Base-by-base conservation (phyloP, 2,113 vertebrate species). In the Dipodomys spectabilis region DNA sequence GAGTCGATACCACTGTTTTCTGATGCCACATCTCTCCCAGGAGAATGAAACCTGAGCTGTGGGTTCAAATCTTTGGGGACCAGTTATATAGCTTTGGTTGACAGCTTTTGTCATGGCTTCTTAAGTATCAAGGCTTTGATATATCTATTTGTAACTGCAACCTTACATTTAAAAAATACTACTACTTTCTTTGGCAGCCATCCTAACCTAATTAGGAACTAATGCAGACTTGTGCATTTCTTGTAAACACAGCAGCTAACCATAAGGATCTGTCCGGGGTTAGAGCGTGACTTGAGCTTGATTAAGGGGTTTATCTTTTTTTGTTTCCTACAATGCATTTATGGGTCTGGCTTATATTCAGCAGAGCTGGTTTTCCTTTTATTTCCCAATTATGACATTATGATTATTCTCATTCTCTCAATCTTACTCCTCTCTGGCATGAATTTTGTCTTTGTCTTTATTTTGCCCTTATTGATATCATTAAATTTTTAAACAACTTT, bases 101-200 rank as follows among this genome's bases (percentile, higher is more conserved):
- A 75, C 94, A 83, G 86, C 32, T 72, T 4, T 96, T 97, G 93
- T 97, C 93, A 94, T 82, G 94, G 45, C 89, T 71, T 82, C 94
- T 96, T 97, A 94, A 83, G 49, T 92, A 75, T 95, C 88, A 96
- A 86, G 69, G 85, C 90, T 93, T 97, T 96, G 97, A 86, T 93
- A 96, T 83, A 96, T 83, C 20, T 77, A 88, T 97, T 97, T 97
- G 90, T 92, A 96, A 97, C 88, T 72, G 49, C 92, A 97, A 78
- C 28, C 95, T 87, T 94, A 6, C 64, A 44, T 93, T 94, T 84
- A 35, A 95, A 64, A 95, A 97, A 88, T 62, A 87, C 83, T 13
- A 94, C 94, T 97, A 96, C 96, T 95, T 96, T 95, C 86, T 93
- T 95, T 96, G 95, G 86, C 91, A 97, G 74, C 30, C 86, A 53